A percentile compares a stretch with the other conserved stretches of the same genome.
Evolutionary conservation across 2,113 vertebrate genomes (phyloP).

Genomic region (Dicaeum eximium): DNA sequence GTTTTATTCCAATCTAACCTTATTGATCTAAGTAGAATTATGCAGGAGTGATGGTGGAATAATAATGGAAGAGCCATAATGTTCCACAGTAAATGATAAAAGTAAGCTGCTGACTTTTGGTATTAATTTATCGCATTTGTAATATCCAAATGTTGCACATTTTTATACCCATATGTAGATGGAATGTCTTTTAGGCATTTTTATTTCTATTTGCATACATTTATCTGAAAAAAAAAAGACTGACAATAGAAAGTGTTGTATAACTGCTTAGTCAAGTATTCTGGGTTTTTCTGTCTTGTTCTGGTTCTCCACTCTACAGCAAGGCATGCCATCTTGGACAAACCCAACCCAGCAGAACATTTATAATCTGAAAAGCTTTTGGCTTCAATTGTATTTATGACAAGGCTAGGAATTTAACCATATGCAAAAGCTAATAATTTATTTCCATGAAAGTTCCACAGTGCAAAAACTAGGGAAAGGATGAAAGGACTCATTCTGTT

Average conservation of each 20-base stretch:
- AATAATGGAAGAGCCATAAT: neutral
- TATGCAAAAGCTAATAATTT: neutral
- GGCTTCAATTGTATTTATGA: neutral
- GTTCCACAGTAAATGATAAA: neutral
- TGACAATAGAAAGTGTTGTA: neutral
- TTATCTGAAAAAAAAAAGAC: neutral
- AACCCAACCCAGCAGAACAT: neutral
- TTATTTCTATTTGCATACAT: neutral
- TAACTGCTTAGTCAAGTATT: neutral
- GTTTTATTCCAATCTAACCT: neutral
- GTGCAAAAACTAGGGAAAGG: neutral
- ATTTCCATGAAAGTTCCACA: neutral
- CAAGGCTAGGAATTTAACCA: neutral
- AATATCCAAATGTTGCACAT: neutral
- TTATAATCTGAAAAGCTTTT: neutral
- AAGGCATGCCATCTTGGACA: neutral
- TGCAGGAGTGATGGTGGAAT: neutral
- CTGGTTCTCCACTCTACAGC: neutral
- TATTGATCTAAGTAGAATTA: conserved; percentile 13
- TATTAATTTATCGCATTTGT: neutral
- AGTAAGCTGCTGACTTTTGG: neutral
- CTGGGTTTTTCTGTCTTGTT: neutral
- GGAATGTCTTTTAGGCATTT: neutral
- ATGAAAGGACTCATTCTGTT: neutral
- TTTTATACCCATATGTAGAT: neutral